phyloP scores from a whole-genome alignment of 1,140 invertebrate species.

The Drosophila tsacasi region DNA sequence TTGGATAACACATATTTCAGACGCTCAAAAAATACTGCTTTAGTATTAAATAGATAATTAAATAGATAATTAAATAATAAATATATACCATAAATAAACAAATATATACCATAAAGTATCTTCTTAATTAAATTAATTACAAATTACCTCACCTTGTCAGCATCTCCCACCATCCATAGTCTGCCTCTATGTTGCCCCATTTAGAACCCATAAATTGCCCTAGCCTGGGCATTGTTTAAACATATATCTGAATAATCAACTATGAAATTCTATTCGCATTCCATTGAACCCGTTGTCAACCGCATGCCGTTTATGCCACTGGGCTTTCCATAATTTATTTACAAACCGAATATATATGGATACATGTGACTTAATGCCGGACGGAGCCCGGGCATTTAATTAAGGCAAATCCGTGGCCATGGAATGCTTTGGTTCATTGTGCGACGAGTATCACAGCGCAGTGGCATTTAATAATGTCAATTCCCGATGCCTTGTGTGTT shows the following conservation, averaged over 20 bases:
- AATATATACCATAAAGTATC: too few species aligned
- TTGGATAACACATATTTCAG: too few species aligned
- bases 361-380: constrained; percentile 46
- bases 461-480: constrained; percentile 69
- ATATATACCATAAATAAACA: too few species aligned
- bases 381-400: constrained; percentile 53
- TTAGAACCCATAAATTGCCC: not conserved
- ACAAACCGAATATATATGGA: constrained; percentile 27
- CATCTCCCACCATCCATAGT: not conserved
- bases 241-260: constrained; percentile 39
- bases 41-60: too few species aligned
- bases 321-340: constrained; percentile 55
- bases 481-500: constrained; percentile 40
- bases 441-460: constrained; percentile 27
- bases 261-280: constrained; percentile 39
- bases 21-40: too few species aligned
- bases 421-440: constrained; percentile 29
- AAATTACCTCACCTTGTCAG: not conserved
- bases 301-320: constrained; percentile 45
- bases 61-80: too few species aligned
- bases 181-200: not conserved
- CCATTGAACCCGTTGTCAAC: constrained; percentile 18
- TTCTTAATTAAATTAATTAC: not conserved
- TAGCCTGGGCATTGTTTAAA: constrained; percentile 9
- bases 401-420: constrained; percentile 48